Evolutionary conservation across 2,113 vertebrate genomes (phyloP), one percentile per base, ranked within the genome.

Genomic region (Gila orcuttii): DNA sequence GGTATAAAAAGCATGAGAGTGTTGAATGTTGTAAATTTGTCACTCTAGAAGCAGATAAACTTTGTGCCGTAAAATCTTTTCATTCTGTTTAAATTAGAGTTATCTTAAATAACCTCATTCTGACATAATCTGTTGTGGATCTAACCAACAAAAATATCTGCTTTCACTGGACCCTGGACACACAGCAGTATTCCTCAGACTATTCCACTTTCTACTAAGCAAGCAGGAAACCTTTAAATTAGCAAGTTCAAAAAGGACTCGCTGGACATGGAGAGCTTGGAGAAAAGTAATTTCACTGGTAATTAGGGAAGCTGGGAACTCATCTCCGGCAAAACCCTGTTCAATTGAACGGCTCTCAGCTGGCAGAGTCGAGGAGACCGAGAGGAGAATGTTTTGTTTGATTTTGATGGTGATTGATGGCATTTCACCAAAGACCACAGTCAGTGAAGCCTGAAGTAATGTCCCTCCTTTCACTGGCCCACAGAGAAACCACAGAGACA

Each of bases 261-360:
- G 25, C 33, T 62, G 50, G 79, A 60, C 25, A 79, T 10, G n/a
- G 13, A 36, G 33, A 82, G 64, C 66, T 74, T 13, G 52, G 33
- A 86, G 78, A 74, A 78, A 85, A 77, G 84, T 84, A 28, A 75
- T 86, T 86, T 64, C 28, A 73, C 60, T 25, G 59, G 80, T 47
- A 84, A 88, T 79, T 73, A 82, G 68, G 80, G 55, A 25, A 21
- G 73, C 25, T 57, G 39, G 47, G 78, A 89, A 57, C 31, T 74
- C 59, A 87, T 79, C 83, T 85, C 50, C 81, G 8, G 81, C 52
- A 75, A 84, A 78, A 12, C 3, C 52, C 66, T 19, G 25, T 36
- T 33, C 59, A 64, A 23, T 25, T 82, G 47, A 66, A 78, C 8
- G 11, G n/a, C 23, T 36, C 21, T 39, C 13, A 31, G 57, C 28